A percentile compares a stretch with the other conserved stretches of the same genome.
phyloP scores from a whole-genome alignment of 2,797 vertebrate species.

The Podarcis siculus region DNA sequence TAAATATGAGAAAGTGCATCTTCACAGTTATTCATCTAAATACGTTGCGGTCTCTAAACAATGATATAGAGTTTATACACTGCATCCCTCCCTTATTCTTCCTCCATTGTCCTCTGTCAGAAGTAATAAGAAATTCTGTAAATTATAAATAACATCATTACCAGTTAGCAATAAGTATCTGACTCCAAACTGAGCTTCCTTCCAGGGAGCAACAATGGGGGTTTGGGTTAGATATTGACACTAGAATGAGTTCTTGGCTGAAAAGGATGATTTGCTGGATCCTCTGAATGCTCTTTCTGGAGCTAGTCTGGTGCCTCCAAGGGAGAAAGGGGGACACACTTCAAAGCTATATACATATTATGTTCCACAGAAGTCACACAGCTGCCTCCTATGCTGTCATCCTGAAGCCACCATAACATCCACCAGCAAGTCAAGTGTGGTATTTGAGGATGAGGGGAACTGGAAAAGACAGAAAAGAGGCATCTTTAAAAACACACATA shows the following conservation, averaged over 20 bases:
- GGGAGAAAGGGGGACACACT: constrained; percentile 26
- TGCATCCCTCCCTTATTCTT: constrained; percentile 3
- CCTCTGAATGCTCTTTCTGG: constrained; percentile 53
- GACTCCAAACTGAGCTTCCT: constrained; percentile 69
- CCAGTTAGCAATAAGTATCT: constrained; percentile 67
- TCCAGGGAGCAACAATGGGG: constrained; percentile 52
- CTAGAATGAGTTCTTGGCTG: constrained; percentile 52
- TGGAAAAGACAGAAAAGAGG: constrained; percentile 71
- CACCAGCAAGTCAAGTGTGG: constrained; percentile 74
- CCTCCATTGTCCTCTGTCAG: constrained; percentile 40
- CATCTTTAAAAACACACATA: constrained; percentile 2
- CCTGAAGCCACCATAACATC: constrained; percentile 64
- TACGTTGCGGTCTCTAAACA: constrained; percentile 22
- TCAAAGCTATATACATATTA: constrained; percentile 75
- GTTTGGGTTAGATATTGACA: constrained; percentile 53
- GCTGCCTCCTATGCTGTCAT: constrained; percentile 64
- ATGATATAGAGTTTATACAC: constrained; percentile 28
- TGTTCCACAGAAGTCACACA: constrained; percentile 78
- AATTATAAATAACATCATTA: constrained; percentile 54
- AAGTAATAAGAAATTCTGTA: constrained; percentile 44
- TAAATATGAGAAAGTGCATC: constrained; percentile 41
- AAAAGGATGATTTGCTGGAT: constrained; percentile 57
- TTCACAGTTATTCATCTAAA: constrained; percentile 36
- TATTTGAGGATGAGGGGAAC: constrained; percentile 93
- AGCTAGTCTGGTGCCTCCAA: constrained; percentile 69